Percentiles rank a stretch among this genome's conserved stretches.
These are phyloP conservation scores for Meandrina meandrites DNA, from an alignment of 92 coral and sea anemone genomes.

Conservation along the genomic window DNA sequence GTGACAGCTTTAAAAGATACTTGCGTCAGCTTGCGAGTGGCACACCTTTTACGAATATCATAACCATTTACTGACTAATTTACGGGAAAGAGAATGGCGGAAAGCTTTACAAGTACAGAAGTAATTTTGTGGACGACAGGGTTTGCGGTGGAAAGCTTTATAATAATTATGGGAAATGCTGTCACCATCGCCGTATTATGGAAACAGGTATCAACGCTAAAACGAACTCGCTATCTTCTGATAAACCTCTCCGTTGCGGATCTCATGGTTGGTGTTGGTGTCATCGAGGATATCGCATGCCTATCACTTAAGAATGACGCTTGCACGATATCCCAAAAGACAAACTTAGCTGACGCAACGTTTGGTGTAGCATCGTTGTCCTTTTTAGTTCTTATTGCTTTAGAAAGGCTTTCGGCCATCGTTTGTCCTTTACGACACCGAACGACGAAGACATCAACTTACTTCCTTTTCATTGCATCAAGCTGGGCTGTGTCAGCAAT, in stretches of 20 bases:
- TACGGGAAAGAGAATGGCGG: background rate
- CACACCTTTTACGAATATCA: background rate
- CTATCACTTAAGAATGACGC: background rate
- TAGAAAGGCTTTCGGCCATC: constrained; percentile 56
- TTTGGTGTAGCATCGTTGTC: constrained; percentile 3
- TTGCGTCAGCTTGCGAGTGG: background rate
- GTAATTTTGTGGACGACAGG: background rate
- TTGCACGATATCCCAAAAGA: background rate
- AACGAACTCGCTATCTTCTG: constrained; percentile 18
- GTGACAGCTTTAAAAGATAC: background rate
- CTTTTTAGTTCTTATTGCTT: constrained; percentile 3
- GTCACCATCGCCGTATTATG: constrained; percentile 23
- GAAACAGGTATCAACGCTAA: background rate
- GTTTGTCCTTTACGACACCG: constrained; percentile 51
- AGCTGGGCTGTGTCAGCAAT: background rate
- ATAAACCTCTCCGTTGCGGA: constrained; percentile 30
- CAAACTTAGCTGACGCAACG: background rate
- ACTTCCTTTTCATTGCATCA: background rate
- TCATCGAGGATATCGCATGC: background rate
- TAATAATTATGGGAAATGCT: constrained; percentile 28
- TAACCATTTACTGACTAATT: background rate
- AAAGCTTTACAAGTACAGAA: background rate
- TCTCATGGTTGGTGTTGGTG: constrained; percentile 28
- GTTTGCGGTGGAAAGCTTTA: background rate
- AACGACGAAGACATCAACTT: constrained; percentile 11